These are phyloP conservation scores for Lordiphosa collinella DNA, from an alignment of 1,140 invertebrate genomes.

Conservation along the genomic window DNA sequence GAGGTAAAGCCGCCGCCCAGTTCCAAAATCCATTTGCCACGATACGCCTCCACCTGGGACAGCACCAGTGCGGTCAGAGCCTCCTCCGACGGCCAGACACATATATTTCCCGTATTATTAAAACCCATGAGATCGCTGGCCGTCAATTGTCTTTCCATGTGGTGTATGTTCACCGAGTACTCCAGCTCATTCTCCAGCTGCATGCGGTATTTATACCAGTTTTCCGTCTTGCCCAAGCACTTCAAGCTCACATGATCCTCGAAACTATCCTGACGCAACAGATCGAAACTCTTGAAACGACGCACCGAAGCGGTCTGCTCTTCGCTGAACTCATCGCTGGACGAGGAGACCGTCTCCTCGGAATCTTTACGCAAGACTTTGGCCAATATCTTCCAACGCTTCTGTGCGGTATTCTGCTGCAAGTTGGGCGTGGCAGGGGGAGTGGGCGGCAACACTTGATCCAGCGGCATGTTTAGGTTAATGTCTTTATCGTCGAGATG, in stretches of 20 bases:
- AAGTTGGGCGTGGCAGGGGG: conserved; percentile 67
- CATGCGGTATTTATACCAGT: conserved; percentile 82
- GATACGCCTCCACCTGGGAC: conserved; percentile 84
- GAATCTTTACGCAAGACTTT: conserved; percentile 83
- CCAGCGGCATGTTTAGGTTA: conserved; percentile 20
- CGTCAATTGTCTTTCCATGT: conserved; percentile 83
- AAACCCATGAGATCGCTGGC: conserved; percentile 89
- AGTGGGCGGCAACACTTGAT: conserved; percentile 50
- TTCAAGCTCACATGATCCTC: conserved; percentile 69
- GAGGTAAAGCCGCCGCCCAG: conserved; percentile 93
- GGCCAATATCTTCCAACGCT: conserved; percentile 86
- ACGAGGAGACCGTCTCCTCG: conserved; percentile 67
- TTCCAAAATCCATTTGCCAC: conserved; percentile 86
- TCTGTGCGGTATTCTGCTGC: conserved; percentile 81
- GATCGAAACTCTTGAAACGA: conserved; percentile 76
- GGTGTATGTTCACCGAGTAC: conserved; percentile 82
- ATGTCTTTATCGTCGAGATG: conserved; percentile 24
- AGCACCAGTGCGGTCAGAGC: conserved; percentile 88
- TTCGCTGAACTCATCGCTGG: conserved; percentile 64
- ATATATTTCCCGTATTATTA: conserved; percentile 95
- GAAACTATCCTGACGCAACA: conserved; percentile 74
- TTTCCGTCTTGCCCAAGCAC: conserved; percentile 70
- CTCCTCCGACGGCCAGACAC: conserved; percentile 94
- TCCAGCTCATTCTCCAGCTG: conserved; percentile 71
- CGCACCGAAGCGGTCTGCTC: conserved; percentile 71